phyloP scores from a whole-genome alignment of 2,113 vertebrate species.

The Oncorhynchus gorbuscha region DNA sequence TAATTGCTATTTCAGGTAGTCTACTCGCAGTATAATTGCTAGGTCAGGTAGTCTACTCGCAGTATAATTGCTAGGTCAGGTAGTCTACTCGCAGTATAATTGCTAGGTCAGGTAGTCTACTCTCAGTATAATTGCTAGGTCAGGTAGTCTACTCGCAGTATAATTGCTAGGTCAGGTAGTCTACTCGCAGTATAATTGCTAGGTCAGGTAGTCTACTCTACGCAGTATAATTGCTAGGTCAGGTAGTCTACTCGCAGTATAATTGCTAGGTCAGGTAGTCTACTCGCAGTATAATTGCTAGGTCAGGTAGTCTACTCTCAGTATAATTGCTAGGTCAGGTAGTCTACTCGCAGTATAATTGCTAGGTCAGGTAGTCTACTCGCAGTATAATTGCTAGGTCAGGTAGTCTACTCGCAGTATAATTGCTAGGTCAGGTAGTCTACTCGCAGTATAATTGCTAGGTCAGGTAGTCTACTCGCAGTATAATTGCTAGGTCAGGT shows the following conservation, averaged over 20 bases:
- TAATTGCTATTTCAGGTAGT: neutral
- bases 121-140: too few species aligned
- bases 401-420: neutral
- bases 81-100: too few species aligned
- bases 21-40: too few species aligned
- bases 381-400: neutral
- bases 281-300: constrained; percentile 8
- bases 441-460: too few species aligned
- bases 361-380: neutral
- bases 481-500: neutral
- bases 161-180: neutral
- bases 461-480: neutral
- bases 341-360: too few species aligned
- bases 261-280: constrained; percentile 4
- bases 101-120: neutral
- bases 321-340: neutral
- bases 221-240: too few species aligned
- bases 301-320: neutral
- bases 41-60: neutral
- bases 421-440: neutral
- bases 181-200: too few species aligned
- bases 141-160: neutral
- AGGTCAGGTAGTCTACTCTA: too few species aligned
- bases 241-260: too few species aligned
- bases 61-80: neutral